These are phyloP conservation scores for Ormyrus thymus DNA, from an alignment of 2,888 invertebrate species.

Conservation along the genomic window DNA sequence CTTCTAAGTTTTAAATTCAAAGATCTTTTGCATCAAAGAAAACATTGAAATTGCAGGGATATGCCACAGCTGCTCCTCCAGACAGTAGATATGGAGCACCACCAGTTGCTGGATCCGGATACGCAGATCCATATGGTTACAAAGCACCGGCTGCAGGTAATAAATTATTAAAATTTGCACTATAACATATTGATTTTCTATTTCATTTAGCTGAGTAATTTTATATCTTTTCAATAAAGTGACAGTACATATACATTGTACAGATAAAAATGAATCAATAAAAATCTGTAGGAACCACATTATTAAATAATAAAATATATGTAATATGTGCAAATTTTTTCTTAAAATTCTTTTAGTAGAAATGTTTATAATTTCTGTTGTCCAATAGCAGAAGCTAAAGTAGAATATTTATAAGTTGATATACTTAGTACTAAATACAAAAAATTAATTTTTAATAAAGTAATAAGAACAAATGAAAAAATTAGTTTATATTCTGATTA, in stretches of 20 bases:
- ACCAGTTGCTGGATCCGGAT: constrained; percentile 67
- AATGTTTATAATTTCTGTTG: constrained; percentile 16
- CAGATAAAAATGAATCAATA: neutral
- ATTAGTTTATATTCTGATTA: too few species aligned
- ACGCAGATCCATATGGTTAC: constrained; percentile 72
- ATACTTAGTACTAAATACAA: neutral
- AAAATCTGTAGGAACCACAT: too few species aligned
- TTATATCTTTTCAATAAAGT: constrained; percentile 17
- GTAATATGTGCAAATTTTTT: constrained; percentile 6
- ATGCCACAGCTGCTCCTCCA: constrained; percentile 68
- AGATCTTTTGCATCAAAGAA: neutral
- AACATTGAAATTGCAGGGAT: constrained; percentile 64
- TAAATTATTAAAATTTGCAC: constrained; percentile 23
- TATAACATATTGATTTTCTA: constrained; percentile 16
- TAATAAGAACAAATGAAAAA: too few species aligned
- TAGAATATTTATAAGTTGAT: neutral
- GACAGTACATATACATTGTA: constrained; percentile 27
- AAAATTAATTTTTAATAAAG: neutral
- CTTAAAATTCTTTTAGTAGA: neutral
- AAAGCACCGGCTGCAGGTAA: constrained; percentile 72
- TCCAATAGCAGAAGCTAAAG: neutral
- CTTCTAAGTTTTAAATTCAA: too few species aligned
- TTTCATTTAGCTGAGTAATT: neutral
- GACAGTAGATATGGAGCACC: constrained; percentile 72
- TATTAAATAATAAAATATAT: neutral